Percentiles rank a stretch among this genome's conserved stretches.
These are phyloP conservation scores for Pyxicephalus adspersus DNA, from an alignment of 2,113 vertebrate species.

Conservation along the genomic window DNA sequence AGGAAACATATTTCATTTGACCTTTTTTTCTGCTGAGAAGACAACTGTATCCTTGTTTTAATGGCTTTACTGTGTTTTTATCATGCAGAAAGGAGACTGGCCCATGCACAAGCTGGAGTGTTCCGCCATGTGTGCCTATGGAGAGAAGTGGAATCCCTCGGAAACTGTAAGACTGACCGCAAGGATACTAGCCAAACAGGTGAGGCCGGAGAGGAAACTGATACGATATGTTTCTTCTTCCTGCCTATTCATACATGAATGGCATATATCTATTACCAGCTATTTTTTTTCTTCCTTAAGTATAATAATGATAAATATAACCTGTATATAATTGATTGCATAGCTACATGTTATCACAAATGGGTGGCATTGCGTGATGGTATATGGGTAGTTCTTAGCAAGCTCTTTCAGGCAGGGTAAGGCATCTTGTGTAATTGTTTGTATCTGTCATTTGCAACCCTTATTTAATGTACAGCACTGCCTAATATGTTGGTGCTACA, in stretches of 20 bases:
- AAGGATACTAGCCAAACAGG: constrained; percentile 90
- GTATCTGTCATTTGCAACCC: too few relatives aligned
- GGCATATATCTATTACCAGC: neutral
- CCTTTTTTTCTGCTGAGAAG: constrained; percentile 59
- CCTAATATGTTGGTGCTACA: too few relatives aligned
- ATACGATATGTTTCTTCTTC: neutral
- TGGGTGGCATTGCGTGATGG: too few relatives aligned
- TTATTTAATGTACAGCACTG: too few relatives aligned
- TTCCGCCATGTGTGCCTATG: constrained; percentile 84
- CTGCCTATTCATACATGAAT: neutral
- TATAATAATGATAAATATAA: too few relatives aligned
- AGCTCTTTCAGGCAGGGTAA: too few relatives aligned
- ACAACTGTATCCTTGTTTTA: constrained; percentile 59
- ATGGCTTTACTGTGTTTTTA: constrained; percentile 33
- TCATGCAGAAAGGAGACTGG: constrained; percentile 89
- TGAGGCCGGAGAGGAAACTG: constrained; percentile 63
- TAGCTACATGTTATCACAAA: too few relatives aligned
- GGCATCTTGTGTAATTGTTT: too few relatives aligned
- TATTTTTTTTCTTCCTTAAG: neutral
- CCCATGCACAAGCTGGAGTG: constrained; percentile 96
- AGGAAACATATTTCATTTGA: constrained; percentile 72
- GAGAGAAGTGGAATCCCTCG: constrained; percentile 90
- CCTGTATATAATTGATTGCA: too few relatives aligned
- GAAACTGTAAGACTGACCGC: constrained; percentile 89
- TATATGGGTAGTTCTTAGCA: too few relatives aligned